Evolutionary conservation across 2,888 invertebrate species (phyloP).

Genomic region (Flexamia atlantica): DNA sequence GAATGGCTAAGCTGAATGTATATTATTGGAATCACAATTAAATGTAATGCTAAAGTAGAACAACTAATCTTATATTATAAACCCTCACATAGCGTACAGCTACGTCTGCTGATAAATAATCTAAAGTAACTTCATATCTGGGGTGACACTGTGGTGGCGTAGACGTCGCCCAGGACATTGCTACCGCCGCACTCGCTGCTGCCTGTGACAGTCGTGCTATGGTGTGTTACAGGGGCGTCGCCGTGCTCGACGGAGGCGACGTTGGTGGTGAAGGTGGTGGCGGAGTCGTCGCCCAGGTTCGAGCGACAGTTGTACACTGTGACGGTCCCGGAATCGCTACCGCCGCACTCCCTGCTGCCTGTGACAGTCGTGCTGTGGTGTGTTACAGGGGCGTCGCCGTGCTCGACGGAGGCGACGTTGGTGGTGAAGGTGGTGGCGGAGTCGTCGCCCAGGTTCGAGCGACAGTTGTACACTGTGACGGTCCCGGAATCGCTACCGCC

Average conservation of each 20-base stretch:
- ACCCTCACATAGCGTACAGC: no score
- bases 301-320: conserved; percentile 90
- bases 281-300: conserved; percentile 95
- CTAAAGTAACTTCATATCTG: conserved; percentile 82
- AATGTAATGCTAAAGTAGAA: no score
- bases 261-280: conserved; percentile 88
- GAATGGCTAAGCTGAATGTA: no score
- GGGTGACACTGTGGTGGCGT: conserved; percentile 87
- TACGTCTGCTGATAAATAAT: no score
- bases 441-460: conserved; percentile 91
- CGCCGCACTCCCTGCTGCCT: conserved; percentile 86
- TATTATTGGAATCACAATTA: no score
- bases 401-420: conserved; percentile 87
- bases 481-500: conserved; percentile 90
- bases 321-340: conserved; percentile 88
- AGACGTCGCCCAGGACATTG: conserved; percentile 94
- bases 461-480: conserved; percentile 88
- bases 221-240: conserved; percentile 78
- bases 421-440: conserved; percentile 90
- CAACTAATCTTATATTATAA: no score
- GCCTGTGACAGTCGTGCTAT: conserved; percentile 78
- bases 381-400: conserved; percentile 93
- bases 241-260: conserved; percentile 85
- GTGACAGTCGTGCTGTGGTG: conserved; percentile 78
- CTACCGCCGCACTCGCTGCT: conserved; percentile 91